Percentiles rank a stretch among this genome's conserved stretches.
Evolutionary conservation across 2,797 vertebrate genomes (phyloP).

Genomic region (Luscinia megarhynchos): DNA sequence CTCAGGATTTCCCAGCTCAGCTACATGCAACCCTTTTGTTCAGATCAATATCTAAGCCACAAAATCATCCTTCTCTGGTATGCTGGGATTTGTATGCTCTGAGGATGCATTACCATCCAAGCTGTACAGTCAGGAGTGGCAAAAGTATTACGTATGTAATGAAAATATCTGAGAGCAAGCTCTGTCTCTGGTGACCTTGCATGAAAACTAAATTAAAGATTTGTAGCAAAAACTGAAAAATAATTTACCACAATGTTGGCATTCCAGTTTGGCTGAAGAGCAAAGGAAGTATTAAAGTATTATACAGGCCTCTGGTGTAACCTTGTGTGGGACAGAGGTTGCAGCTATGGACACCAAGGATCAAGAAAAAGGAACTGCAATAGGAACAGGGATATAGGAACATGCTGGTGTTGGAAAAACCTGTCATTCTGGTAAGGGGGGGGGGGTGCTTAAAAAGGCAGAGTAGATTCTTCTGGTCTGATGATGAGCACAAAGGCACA

Average conservation of each 20-base stretch:
- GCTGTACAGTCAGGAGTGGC: background rate
- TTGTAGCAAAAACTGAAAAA: background rate
- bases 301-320: background rate
- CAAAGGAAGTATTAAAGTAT: background rate
- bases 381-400: background rate
- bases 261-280: background rate
- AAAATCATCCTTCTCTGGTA: background rate
- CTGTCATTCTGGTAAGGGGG: background rate
- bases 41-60: background rate
- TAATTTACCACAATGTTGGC: background rate
- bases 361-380: background rate
- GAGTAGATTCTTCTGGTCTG: background rate
- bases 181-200: background rate
- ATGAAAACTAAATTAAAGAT: background rate
- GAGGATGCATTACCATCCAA: background rate
- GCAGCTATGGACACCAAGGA: background rate
- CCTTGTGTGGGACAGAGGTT: background rate
- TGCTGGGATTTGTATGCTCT: accelerated
- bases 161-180: background rate
- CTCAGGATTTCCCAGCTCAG: background rate
- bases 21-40: background rate
- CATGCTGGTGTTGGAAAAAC: background rate
- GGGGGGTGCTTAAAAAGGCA: background rate
- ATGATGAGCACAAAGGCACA: background rate
- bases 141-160: background rate